Percentiles rank a stretch among this genome's conserved stretches.
These are phyloP conservation scores for Eristalis intricaria DNA, from an alignment of 2,888 invertebrate genomes.

Conservation along the genomic window DNA sequence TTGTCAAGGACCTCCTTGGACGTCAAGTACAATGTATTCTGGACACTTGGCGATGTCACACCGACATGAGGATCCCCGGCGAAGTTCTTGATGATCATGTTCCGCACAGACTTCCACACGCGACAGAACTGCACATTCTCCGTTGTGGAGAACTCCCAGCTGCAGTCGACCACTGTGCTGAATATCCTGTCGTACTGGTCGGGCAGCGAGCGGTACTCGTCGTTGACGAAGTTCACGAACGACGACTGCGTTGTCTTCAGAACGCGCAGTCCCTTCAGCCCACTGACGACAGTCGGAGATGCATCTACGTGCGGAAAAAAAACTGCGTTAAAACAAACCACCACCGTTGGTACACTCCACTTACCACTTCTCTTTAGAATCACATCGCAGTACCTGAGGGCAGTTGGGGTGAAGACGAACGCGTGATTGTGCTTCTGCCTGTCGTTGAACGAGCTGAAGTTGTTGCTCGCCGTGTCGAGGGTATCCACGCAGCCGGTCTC, in stretches of 20 bases:
- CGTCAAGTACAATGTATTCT: conserved; percentile 89
- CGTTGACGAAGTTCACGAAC: conserved; percentile 90
- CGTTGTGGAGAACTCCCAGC: conserved; percentile 87
- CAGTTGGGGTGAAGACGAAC: conserved; percentile 87
- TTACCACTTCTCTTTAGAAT: conserved; percentile 86
- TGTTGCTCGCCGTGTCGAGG: conserved; percentile 45
- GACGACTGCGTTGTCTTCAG: conserved; percentile 91
- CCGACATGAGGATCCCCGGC: conserved; percentile 89
- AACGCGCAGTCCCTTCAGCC: conserved; percentile 87
- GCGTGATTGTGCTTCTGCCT: conserved; percentile 87
- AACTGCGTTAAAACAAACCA: neutral
- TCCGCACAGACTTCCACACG: conserved; percentile 87
- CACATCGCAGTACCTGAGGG: conserved; percentile 87
- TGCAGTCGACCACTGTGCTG: conserved; percentile 88
- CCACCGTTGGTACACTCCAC: conserved; percentile 71
- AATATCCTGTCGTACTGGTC: conserved; percentile 88
- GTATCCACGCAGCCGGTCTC: conserved; percentile 80
- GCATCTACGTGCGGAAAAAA: conserved; percentile 79
- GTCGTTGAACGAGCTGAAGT: conserved; percentile 73
- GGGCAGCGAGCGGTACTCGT: conserved; percentile 89
- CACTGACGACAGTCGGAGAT: conserved; percentile 85
- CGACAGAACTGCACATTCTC: conserved; percentile 86
- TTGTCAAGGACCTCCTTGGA: conserved; percentile 86
- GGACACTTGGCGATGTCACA: conserved; percentile 89
- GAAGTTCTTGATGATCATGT: conserved; percentile 88